phyloP scores from a whole-genome alignment of 2,888 invertebrate species.

The Synergus japonicus region DNA sequence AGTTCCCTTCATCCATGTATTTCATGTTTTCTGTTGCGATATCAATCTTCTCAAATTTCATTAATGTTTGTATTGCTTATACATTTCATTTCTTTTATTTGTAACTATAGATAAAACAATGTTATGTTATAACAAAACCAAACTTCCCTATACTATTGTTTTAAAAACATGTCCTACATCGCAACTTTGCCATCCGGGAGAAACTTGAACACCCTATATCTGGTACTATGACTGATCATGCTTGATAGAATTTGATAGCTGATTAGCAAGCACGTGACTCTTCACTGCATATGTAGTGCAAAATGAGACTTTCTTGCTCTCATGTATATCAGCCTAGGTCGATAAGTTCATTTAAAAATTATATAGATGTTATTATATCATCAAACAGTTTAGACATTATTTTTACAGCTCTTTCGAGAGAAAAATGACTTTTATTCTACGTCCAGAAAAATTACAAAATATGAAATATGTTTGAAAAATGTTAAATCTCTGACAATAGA shows the following conservation, averaged over 20 bases:
- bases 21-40: neutral
- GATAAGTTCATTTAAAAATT: neutral
- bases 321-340: neutral
- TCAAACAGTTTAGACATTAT: neutral
- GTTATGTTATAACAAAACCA: neutral
- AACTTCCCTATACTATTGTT: constrained; percentile 9
- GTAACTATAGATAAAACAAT: neutral
- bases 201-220: constrained; percentile 18
- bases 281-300: neutral
- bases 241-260: constrained; percentile 22
- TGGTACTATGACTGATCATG: neutral
- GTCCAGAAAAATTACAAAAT: neutral
- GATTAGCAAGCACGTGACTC: constrained; percentile 37
- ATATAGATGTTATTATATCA: neutral
- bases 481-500: no score
- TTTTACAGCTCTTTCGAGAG: neutral
- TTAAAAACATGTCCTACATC: constrained; percentile 2
- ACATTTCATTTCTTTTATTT: neutral
- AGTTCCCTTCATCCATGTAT: no score
- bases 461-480: neutral
- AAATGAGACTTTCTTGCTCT: constrained; percentile 1
- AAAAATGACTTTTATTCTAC: neutral
- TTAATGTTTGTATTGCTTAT: neutral
- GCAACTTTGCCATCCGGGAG: constrained; percentile 9
- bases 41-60: neutral